A percentile compares a stretch with the other conserved stretches of the same genome.
Conservation (phyloP, 2,113 vertebrate genomes). For the Dromas ardeola region DNA sequence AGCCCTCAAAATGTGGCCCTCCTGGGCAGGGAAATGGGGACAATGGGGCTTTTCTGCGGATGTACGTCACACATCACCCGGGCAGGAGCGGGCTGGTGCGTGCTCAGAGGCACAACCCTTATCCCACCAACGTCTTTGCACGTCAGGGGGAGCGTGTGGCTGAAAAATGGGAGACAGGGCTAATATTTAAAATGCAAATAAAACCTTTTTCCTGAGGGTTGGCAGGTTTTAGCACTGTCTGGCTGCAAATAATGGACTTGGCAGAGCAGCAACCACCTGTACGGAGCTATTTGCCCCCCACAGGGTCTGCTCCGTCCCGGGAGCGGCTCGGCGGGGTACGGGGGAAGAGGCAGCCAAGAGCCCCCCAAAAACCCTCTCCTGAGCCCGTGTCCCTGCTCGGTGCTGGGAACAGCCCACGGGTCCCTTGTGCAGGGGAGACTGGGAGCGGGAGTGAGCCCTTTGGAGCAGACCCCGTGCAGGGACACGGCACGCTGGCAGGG, state of each 20-base stretch:
- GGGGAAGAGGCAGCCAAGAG: background rate
- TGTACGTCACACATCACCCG: fast-evolving
- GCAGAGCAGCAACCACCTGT: background rate
- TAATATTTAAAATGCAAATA: background rate
- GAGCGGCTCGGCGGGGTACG: fast-evolving
- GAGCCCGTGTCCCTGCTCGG: background rate
- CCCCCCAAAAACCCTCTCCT: background rate
- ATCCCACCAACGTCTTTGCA: background rate
- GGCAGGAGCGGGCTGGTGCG: background rate
- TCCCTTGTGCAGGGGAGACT: background rate
- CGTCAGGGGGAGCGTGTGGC: fast-evolving
- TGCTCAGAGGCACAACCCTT: background rate
- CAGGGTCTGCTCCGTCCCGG: background rate
- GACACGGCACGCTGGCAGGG: background rate
- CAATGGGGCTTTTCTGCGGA: background rate
- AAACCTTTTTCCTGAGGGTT: background rate
- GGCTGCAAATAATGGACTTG: background rate
- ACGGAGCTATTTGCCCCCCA: background rate
- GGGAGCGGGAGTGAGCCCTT: background rate
- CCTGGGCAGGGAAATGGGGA: background rate
- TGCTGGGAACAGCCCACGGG: background rate
- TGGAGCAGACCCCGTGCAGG: fast-evolving
- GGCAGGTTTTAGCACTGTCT: background rate
- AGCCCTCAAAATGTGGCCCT: background rate
- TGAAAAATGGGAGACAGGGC: background rate